Base-by-base conservation (phyloP, 2,113 vertebrate genomes). In the Rana temporaria region DNA sequence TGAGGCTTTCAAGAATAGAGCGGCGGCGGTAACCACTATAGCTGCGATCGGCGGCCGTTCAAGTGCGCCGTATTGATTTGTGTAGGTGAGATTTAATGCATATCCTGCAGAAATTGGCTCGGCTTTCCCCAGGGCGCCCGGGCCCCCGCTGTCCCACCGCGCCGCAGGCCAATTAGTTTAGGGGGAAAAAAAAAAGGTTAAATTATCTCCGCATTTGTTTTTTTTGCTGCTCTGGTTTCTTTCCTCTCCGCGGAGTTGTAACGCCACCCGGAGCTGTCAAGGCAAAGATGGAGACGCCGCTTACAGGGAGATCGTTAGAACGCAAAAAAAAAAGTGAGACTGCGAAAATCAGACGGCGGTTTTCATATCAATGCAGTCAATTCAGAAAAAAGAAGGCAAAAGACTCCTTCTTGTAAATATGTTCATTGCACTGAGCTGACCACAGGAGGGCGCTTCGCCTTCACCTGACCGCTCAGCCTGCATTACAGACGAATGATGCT, bases 151-250 rank as follows among this genome's bases (percentile, higher is more conserved):
- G 16, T 48, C 67, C 67, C 67, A 52, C 34, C 20, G 32, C 30
- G 24, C 53, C 53, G 16, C 65, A 38, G 78, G 26, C 20, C 66
- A 80, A 80, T 80, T 80, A 71, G 32, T 52, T 62, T 30, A 30
- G 78, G 18, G n/a, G n/a, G n/a, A n/a, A 80, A 52, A 67, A 79
- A 80, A 79, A 80, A 71, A 71, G 78, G 67, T 71, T 80, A 71
- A 70, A 80, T 52, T 52, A 22, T 57, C 19, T 48, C 66, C 62
- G 59, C 69, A 80, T 62, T n/a, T n/a, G n/a, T n/a, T 69, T 60
- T 78, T 78, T 30, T n/a, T 59, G 26, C 30, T 71, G 8, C 56
- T 30, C 22, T 42, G 24, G 22, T 48, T 12, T 26, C 18, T 48
- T 20, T 26, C 30, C 9, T 24, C 67, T 80, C 78, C 22, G 4